These are phyloP conservation scores for Tetranychus piercei DNA, from an alignment of 2,888 invertebrate species.

Conservation along the genomic window DNA sequence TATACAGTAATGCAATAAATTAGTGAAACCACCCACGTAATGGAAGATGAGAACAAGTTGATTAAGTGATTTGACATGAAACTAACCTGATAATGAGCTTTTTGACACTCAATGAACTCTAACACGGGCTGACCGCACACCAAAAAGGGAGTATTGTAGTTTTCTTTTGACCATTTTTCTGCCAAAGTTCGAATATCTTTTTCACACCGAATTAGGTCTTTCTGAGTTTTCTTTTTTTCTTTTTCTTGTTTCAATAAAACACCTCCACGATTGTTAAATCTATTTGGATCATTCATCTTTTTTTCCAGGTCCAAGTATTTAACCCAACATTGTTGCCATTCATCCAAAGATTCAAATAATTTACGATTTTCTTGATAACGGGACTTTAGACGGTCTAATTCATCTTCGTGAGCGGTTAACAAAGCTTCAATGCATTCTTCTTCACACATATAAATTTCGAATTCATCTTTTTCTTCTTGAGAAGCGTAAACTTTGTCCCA, in stretches of 20 bases:
- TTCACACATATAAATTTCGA: slow-evolving; percentile 40
- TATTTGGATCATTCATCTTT: slow-evolving; percentile 54
- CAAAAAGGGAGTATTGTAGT: neutral
- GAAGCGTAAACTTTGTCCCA: slow-evolving; percentile 54
- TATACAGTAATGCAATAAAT: neutral
- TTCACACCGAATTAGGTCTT: slow-evolving; percentile 53
- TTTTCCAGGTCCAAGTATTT: slow-evolving; percentile 56
- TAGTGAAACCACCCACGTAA: no score
- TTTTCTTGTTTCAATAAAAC: slow-evolving; percentile 66
- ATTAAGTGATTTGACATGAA: no score
- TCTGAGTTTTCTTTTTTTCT: slow-evolving; percentile 55
- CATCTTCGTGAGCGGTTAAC: slow-evolving; percentile 55
- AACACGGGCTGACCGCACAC: slow-evolving; percentile 1
- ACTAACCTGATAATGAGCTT: slow-evolving; percentile 6
- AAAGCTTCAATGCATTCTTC: slow-evolving; percentile 60
- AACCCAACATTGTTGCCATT: slow-evolving; percentile 50
- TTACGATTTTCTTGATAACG: slow-evolving; percentile 32
- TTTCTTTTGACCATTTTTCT: neutral
- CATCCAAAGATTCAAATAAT: slow-evolving; percentile 40
- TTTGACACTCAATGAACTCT: slow-evolving; percentile 9
- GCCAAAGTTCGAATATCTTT: slow-evolving; percentile 41
- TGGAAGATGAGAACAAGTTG: neutral
- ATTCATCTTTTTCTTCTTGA: slow-evolving; percentile 36
- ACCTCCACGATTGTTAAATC: slow-evolving; percentile 71
- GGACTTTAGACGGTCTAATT: slow-evolving; percentile 45